phyloP scores from a whole-genome alignment of 2,888 invertebrate species.

The Hypercompe scribonia region DNA sequence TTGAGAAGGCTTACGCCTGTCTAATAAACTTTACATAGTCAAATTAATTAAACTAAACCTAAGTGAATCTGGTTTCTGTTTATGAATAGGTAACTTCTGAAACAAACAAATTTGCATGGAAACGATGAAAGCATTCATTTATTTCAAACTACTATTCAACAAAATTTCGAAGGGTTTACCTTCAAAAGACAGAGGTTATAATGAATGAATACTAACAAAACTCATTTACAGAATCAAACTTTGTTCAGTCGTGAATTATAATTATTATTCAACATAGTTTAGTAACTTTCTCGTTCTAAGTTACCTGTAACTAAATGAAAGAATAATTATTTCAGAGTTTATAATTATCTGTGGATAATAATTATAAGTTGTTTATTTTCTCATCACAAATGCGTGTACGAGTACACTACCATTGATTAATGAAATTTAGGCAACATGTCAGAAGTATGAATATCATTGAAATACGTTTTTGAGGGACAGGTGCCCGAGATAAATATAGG shows the following conservation, averaged over 20 bases:
- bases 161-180: neutral
- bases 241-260: neutral
- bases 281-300: neutral
- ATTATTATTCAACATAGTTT: neutral
- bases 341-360: no score
- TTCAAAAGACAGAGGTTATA: neutral
- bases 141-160: neutral
- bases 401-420: no score
- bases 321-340: no score
- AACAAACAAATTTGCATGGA: neutral
- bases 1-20: neutral
- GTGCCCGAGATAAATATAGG: no score
- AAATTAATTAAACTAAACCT: neutral
- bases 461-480: no score
- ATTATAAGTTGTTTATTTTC: neutral
- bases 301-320: neutral
- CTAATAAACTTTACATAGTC: no score
- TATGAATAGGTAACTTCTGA: neutral
- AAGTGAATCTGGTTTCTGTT: neutral
- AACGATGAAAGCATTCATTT: neutral
- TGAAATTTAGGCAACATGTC: neutral
- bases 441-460: no score
- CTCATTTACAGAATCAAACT: neutral
- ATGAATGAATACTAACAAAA: neutral
- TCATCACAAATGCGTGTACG: neutral